A percentile compares a stretch with the other conserved stretches of the same genome.
These are phyloP conservation scores for Brachionus sp. DNA, from an alignment of 1,140 invertebrate species.

Conservation along the genomic window DNA sequence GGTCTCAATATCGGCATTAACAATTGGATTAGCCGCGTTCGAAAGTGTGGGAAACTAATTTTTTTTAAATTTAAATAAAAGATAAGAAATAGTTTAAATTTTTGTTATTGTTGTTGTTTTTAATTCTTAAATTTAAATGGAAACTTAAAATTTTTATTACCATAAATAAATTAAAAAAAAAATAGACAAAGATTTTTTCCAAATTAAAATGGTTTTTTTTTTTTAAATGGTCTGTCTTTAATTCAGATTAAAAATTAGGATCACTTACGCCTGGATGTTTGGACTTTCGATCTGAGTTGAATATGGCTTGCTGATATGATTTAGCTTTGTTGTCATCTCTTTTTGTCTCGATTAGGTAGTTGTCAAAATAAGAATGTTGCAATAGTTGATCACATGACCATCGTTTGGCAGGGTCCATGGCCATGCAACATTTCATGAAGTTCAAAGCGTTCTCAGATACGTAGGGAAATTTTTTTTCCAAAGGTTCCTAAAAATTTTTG, in stretches of 20 bases:
- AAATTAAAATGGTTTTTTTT: not conserved
- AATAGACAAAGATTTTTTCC: not conserved
- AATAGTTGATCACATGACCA: conserved; percentile 84
- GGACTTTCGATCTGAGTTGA: conserved; percentile 25
- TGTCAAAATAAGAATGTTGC: conserved; percentile 76
- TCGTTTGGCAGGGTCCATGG: conserved; percentile 84
- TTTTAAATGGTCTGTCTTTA: not conserved
- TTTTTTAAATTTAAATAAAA: not conserved
- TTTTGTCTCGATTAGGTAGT: conserved; percentile 48
- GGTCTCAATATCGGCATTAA: not conserved
- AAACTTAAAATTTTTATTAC: not conserved
- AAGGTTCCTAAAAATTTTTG: conserved; percentile 62
- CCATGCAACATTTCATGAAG: conserved; percentile 87
- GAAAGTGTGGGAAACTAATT: conserved; percentile 18
- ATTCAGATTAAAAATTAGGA: not conserved
- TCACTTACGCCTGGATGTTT: conserved; percentile 45
- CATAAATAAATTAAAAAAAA: not conserved
- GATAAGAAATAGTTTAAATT: not conserved
- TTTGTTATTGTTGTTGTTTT: not conserved
- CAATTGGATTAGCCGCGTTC: not conserved
- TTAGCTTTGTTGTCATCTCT: conserved; percentile 42
- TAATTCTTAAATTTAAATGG: not conserved
- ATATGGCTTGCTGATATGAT: conserved; percentile 35
- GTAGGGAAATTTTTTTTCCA: conserved; percentile 77
- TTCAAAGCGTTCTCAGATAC: conserved; percentile 70